A percentile compares a stretch with the other conserved stretches of the same genome.
Evolutionary conservation across 2,113 vertebrate species (phyloP).

Genomic region (Triplophysa rosa): DNA sequence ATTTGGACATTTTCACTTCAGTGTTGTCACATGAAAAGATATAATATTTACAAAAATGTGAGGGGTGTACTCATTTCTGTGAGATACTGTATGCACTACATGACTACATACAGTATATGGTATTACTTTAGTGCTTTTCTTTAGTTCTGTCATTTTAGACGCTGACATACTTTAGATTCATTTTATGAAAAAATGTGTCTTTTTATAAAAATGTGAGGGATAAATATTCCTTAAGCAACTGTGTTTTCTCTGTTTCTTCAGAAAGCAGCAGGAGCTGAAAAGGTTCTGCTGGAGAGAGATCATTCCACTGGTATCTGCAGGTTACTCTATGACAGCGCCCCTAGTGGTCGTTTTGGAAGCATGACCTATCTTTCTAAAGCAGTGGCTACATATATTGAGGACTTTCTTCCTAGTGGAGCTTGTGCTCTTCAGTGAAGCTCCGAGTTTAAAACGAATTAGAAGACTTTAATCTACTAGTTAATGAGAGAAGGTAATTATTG

Average conservation of each 20-base stretch:
- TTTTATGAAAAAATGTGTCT: too few relatives aligned
- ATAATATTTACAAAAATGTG: too few relatives aligned
- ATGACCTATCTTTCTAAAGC: conserved; percentile 97
- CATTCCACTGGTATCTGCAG: conserved; percentile 84
- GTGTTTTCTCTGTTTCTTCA: conserved; percentile 54
- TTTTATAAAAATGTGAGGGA: too few relatives aligned
- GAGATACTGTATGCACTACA: too few relatives aligned
- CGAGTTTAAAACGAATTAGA: neutral
- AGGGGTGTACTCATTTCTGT: too few relatives aligned
- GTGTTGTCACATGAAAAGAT: too few relatives aligned
- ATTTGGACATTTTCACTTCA: too few relatives aligned
- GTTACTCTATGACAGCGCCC: conserved; percentile 93
- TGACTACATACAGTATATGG: too few relatives aligned
- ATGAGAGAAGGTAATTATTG: neutral
- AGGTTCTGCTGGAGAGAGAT: conserved; percentile 84
- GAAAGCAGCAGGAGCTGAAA: conserved; percentile 88
- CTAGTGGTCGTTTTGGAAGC: conserved; percentile 91
- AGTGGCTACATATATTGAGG: conserved; percentile 83
- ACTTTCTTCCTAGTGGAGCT: conserved; percentile 84
- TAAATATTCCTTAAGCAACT: too few relatives aligned
- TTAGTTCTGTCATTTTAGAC: too few relatives aligned
- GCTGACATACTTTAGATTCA: too few relatives aligned
- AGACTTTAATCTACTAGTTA: neutral
- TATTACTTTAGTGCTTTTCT: too few relatives aligned
- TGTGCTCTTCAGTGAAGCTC: conserved; percentile 83